phyloP scores from a whole-genome alignment of 2,797 vertebrate species.

The Nannoperca obscura region DNA sequence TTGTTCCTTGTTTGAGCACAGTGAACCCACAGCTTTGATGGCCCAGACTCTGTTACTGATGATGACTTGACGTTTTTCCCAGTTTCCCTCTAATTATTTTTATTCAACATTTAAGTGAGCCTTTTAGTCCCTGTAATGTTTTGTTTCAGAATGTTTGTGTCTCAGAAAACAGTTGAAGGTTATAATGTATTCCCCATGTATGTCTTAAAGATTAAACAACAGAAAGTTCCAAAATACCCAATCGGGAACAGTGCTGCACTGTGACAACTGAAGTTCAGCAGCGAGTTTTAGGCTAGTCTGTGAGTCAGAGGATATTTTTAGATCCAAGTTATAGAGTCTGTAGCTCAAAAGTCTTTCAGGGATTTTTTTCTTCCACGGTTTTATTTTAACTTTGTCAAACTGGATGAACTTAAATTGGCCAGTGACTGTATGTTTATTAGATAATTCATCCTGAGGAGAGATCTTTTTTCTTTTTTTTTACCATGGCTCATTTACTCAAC shows the following conservation, averaged over 20 bases:
- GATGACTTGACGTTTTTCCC: slow-evolving; percentile 25
- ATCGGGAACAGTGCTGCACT: slow-evolving; percentile 26
- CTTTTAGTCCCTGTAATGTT: slow-evolving; percentile 20
- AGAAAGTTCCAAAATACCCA: slow-evolving; percentile 50
- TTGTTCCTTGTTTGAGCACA: slow-evolving; percentile 7
- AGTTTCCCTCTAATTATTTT: slow-evolving; percentile 25
- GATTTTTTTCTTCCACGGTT: slow-evolving; percentile 25
- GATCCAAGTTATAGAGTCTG: slow-evolving; percentile 68
- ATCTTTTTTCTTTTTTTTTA: neutral
- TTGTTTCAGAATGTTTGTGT: slow-evolving; percentile 38
- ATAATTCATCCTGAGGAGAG: slow-evolving; percentile 6
- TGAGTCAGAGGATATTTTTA: slow-evolving; percentile 79
- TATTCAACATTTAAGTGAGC: slow-evolving; percentile 8
- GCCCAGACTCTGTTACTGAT: slow-evolving; percentile 23
- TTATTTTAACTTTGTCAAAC: slow-evolving; percentile 46
- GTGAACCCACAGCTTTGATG: slow-evolving; percentile 33
- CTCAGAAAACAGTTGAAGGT: slow-evolving; percentile 34
- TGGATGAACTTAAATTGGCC: slow-evolving; percentile 35
- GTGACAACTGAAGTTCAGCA: slow-evolving; percentile 52
- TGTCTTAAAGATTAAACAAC: slow-evolving; percentile 42
- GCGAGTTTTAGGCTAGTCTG: slow-evolving; percentile 64
- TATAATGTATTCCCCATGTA: slow-evolving; percentile 19
- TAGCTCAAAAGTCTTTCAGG: slow-evolving; percentile 48
- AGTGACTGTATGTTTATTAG: neutral
- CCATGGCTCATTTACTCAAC: neutral